These are phyloP conservation scores for Hylomyscus alleni DNA, from an alignment of 2,797 vertebrate genomes.

Conservation along the genomic window DNA sequence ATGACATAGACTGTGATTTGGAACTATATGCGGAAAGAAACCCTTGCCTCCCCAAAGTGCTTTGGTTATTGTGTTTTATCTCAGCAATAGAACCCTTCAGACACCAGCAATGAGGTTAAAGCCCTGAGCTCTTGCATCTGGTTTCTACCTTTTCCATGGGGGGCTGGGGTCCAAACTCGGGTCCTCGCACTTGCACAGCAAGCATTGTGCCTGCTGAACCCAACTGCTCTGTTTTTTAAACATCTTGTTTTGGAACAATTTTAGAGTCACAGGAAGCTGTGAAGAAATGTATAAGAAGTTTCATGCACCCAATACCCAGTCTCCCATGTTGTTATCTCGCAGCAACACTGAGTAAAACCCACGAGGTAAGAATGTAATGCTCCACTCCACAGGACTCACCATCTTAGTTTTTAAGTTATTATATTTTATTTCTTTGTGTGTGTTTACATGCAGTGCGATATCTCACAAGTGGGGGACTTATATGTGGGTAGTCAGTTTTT, in stretches of 20 bases:
- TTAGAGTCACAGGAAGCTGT: background rate
- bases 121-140: background rate
- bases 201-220: background rate
- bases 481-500: background rate
- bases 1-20: background rate
- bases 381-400: background rate
- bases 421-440: background rate
- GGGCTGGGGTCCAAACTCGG: background rate
- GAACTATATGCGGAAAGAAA: background rate
- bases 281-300: background rate
- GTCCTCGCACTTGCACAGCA: background rate
- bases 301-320: background rate
- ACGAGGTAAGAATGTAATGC: background rate
- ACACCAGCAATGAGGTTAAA: background rate
- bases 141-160: background rate
- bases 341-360: background rate
- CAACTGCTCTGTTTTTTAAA: background rate
- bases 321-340: background rate
- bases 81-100: background rate
- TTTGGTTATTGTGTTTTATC: background rate
- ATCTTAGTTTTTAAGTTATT: background rate
- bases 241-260: slow-evolving; percentile 50
- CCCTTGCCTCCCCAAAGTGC: background rate
- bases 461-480: background rate
- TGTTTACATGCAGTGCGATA: background rate